Base-by-base conservation (phyloP, 2,888 invertebrate species). In the Charanyca ferruginea region DNA sequence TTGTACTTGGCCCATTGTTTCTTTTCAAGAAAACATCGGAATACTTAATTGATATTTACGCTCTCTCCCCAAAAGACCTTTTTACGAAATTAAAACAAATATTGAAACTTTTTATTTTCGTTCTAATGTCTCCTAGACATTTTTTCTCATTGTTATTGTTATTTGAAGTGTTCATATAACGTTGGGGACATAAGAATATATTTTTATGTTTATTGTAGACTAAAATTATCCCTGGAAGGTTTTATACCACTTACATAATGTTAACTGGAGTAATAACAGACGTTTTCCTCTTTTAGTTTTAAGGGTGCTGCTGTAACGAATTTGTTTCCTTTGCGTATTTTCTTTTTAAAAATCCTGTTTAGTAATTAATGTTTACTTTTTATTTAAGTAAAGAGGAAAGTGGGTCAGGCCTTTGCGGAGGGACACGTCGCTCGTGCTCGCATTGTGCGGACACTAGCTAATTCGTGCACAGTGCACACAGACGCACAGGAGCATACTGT, bases 21-120 rank as follows among this genome's bases (percentile, higher is more conserved):
- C 83, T 82, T 77, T 78, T 53, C 73, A 80, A 84, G 80, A 83
- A 88, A 89, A 87, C 85, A 87, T 84, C 72, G 74, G 85, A 85
- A 85, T 86, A 79, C 81, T 83, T 85, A 88, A 90, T 90, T 90
- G 85, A 86, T 90, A 90, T 90, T 90, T 88, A 89, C 86, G 84
- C 83, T 81, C 77, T 78, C 77, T 63, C 62, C 81, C 67, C 67
- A 71, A 51, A 64, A 74, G 85, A 84, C 85, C 85, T 85, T 85
- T 89, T 87, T 84, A 74, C 66, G 61, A 85, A 86, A 89, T 89
- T 87, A 87, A 85, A 89, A 83, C 76, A 85, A 87, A 86, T 85
- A 83, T 85, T 86, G 79, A 66, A 78, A 75, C 81, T 76, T 80
- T 84, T 85, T 81, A 77, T 66, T 70, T 68, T 65, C 61, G 66